Evolutionary conservation across 2,888 invertebrate genomes (phyloP), one percentile per base, ranked within the genome.

Genomic region (Nomada goodeniana): DNA sequence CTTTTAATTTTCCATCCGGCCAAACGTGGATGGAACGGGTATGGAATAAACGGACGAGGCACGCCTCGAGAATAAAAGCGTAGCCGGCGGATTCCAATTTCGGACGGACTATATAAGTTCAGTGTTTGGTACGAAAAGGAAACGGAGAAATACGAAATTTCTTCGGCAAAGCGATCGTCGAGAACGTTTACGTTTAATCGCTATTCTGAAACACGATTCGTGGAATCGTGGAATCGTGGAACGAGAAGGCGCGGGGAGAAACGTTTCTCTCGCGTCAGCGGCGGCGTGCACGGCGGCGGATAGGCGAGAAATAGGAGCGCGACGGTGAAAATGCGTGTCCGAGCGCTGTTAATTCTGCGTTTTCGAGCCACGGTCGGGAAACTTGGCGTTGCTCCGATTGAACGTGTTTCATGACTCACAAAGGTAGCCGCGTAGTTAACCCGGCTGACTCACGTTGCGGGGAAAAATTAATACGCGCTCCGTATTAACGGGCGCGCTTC

Each of bases 381-480:
- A 63, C 52, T 36, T n/a, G 20, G 47, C 44, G 60, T 44, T 20
- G 78, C 61, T 60, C 52, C 78, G 55, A 55, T 69, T 36, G 29
- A 77, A 67, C 52, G 23, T 60, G 23, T 60, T 64, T 61, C 42
- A 69, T 76, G 78, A 79, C 55, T 79, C 78, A 76, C 69, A 57
- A 68, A 64, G 50, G 42, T 42, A 26, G 57, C 23, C 9, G 20
- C 76, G 55, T 69, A 55, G 77, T 76, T 63, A 67, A 67, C 63
- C 18, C 20, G 42, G 63, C 52, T 64, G 78, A 79, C 53, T 79
- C 77, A 69, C 61, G 63, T 69, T 50, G 68, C 60, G 18, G 78
- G 26, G 68, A 78, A 55, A 68, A 63, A 78, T 75, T 67, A 61
- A 78, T 61, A 55, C 76, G 18, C 15, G 36, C 50, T 68, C 63